phyloP scores from a whole-genome alignment of 2,888 invertebrate genomes.

The Teleogryllus oceanicus region DNA sequence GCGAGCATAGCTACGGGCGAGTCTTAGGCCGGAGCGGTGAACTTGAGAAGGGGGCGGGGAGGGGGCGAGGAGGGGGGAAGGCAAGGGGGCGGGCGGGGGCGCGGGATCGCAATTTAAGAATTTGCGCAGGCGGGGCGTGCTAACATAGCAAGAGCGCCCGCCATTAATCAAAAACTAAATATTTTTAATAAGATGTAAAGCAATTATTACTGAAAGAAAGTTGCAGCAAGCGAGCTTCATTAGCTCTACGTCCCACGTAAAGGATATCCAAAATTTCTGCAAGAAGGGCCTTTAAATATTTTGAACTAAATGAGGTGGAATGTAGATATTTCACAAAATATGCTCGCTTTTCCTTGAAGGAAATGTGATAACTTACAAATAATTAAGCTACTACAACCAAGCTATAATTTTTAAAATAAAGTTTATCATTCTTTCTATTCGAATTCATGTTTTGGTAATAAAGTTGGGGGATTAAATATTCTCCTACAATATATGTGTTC shows the following conservation, averaged over 20 bases:
- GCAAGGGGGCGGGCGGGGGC: neutral
- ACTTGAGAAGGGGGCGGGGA: neutral
- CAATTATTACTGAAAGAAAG: neutral
- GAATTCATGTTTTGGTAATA: too few species aligned
- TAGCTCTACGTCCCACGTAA: neutral
- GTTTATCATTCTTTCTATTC: too few species aligned
- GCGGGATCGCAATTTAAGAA: neutral
- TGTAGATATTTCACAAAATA: too few species aligned
- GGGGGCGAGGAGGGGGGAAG: neutral
- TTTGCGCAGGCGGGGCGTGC: neutral
- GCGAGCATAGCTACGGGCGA: neutral
- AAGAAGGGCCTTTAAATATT: too few species aligned
- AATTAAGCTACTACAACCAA: too few species aligned
- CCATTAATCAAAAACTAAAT: conserved; percentile 18
- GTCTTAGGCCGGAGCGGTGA: neutral
- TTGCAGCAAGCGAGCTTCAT: neutral
- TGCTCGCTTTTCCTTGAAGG: too few species aligned
- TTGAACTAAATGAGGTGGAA: too few species aligned
- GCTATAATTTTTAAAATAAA: too few species aligned
- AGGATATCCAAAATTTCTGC: too few species aligned
- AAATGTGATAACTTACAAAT: too few species aligned
- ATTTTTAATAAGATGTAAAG: conserved; percentile 11
- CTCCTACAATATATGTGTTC: too few species aligned
- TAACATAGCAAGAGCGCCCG: neutral
- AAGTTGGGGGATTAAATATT: too few species aligned